Conservation (phyloP, 2,888 invertebrate species). For the Atrina japonica region DNA sequence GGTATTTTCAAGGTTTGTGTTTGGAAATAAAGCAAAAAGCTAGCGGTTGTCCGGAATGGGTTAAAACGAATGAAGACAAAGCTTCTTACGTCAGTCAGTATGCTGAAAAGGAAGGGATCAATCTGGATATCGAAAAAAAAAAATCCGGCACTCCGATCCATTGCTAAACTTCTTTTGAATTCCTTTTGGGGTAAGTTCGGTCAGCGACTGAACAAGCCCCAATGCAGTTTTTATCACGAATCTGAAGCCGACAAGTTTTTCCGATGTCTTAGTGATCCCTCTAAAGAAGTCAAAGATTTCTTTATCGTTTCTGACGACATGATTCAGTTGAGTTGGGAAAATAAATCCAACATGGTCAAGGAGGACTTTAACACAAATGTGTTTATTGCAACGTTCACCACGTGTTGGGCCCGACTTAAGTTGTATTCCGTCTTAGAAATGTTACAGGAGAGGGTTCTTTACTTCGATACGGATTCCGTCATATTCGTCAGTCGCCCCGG, state of each 20-base stretch:
- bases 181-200: slow-evolving; percentile 13
- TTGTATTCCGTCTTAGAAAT: too few relatives aligned
- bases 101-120: slow-evolving; percentile 14
- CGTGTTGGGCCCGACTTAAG: slow-evolving; percentile 32
- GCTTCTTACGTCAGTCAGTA: slow-evolving; percentile 1
- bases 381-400: too few relatives aligned
- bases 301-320: slow-evolving; percentile 28
- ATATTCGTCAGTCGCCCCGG: slow-evolving; percentile 15
- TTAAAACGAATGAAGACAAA: neutral
- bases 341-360: too few relatives aligned
- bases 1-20: too few relatives aligned
- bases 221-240: slow-evolving; percentile 28
- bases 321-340: slow-evolving; percentile 25
- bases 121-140: slow-evolving; percentile 2
- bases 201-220: too few relatives aligned
- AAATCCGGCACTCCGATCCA: slow-evolving; percentile 8
- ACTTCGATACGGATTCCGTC: slow-evolving; percentile 35
- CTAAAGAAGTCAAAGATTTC: slow-evolving; percentile 18
- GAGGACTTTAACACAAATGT: slow-evolving; percentile 41
- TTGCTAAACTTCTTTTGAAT: too few relatives aligned
- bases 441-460: too few relatives aligned
- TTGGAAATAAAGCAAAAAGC: slow-evolving; percentile 43
- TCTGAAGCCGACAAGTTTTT: slow-evolving; percentile 38
- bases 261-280: slow-evolving; percentile 17
- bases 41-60: slow-evolving; percentile 43